Evolutionary conservation across 2,888 invertebrate species (phyloP).

Genomic region (Eupelmus urozonus): DNA sequence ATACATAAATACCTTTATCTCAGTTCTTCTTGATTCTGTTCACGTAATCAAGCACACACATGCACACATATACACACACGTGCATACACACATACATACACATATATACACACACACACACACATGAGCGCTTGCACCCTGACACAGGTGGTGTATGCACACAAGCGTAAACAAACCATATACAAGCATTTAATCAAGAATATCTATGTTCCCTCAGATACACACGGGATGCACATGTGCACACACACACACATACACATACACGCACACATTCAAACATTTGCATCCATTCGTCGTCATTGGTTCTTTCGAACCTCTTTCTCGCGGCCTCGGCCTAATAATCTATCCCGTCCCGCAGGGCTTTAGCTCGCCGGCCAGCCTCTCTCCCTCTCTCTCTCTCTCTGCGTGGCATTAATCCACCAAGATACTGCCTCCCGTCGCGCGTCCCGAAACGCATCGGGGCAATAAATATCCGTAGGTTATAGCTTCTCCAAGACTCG

Average conservation of each 20-base stretch:
- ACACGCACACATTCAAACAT: background rate
- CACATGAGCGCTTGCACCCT: background rate
- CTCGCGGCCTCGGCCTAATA: constrained; percentile 7
- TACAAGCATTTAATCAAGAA: too few relatives aligned
- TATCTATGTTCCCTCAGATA: too few relatives aligned
- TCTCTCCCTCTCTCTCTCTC: too few relatives aligned
- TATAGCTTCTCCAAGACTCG: constrained; percentile 6
- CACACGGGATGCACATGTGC: background rate
- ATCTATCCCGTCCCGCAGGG: constrained; percentile 19
- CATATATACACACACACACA: background rate
- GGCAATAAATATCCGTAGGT: constrained; percentile 43
- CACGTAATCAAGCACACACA: background rate
- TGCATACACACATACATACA: background rate
- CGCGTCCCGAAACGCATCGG: constrained; percentile 1
- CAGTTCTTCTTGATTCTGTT: background rate
- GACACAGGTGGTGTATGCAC: too few relatives aligned
- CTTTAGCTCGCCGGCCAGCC: too few relatives aligned
- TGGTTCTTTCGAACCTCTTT: constrained; percentile 12
- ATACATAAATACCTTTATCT: constrained; percentile 34
- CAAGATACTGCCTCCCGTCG: constrained; percentile 12
- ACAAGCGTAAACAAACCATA: background rate
- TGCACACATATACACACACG: background rate
- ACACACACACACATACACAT: background rate
- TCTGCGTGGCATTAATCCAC: constrained; percentile 25
- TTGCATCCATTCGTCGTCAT: constrained; percentile 18